Evolutionary conservation across 2,797 vertebrate species (phyloP).

Genomic region (Brotula barbata): DNA sequence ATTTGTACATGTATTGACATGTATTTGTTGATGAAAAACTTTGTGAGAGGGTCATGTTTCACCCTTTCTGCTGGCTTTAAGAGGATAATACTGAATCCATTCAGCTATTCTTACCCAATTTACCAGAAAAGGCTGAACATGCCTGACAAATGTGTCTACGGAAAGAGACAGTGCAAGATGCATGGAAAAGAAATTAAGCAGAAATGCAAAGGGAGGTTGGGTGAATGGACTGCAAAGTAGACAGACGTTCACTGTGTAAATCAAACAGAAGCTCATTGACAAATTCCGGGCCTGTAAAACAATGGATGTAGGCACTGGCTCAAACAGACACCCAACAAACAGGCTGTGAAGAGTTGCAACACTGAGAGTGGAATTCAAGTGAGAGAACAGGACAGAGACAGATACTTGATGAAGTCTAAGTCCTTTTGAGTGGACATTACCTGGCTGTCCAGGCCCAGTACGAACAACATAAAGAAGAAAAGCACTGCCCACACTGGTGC

Average conservation of each 20-base stretch:
- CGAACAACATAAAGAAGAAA: conserved; percentile 87
- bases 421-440: conserved; percentile 57
- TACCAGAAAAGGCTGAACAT: conserved; percentile 20
- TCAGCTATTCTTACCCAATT: conserved; percentile 36
- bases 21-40: too few species aligned
- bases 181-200: conserved; percentile 35
- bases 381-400: conserved; percentile 6
- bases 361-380: conserved; percentile 34
- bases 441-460: conserved; percentile 86
- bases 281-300: conserved; percentile 66
- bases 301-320: conserved; percentile 67
- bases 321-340: conserved; percentile 53
- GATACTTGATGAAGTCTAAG: not conserved
- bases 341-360: conserved; percentile 55
- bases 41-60: too few species aligned
- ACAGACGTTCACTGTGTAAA: conserved; percentile 73
- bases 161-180: conserved; percentile 14
- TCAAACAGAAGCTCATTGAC: conserved; percentile 77
- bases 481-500: conserved; percentile 85
- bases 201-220: conserved; percentile 58
- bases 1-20: not conserved
- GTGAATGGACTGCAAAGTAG: conserved; percentile 61
- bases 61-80: conserved; percentile 1
- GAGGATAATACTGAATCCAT: conserved; percentile 12
- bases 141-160: conserved; percentile 19